phyloP scores from a whole-genome alignment of 2,888 invertebrate species.

The Sycophila texana region DNA sequence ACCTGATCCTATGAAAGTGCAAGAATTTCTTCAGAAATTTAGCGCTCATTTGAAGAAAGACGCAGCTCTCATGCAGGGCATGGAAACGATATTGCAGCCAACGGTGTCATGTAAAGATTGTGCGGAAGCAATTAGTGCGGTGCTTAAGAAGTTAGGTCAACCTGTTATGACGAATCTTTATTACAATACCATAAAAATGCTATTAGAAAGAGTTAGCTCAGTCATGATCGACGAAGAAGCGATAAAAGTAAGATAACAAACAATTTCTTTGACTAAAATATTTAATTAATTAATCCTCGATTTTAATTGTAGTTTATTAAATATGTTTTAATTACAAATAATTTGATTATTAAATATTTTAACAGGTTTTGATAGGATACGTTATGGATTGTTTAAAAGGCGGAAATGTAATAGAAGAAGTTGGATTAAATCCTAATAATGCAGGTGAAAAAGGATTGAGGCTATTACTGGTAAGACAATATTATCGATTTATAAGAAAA shows the following conservation, averaged over 20 bases:
- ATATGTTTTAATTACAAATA: slow-evolving; percentile 27
- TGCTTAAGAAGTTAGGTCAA: slow-evolving; percentile 94
- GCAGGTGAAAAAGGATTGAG: slow-evolving; percentile 94
- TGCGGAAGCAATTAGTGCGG: slow-evolving; percentile 88
- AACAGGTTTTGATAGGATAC: slow-evolving; percentile 78
- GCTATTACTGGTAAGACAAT: slow-evolving; percentile 83
- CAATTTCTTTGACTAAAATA: background rate
- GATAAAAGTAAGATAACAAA: slow-evolving; percentile 79
- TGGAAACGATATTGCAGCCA: slow-evolving; percentile 92
- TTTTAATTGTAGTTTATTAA: no score
- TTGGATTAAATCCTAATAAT: slow-evolving; percentile 87
- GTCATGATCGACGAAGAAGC: slow-evolving; percentile 97
- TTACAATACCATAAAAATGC: slow-evolving; percentile 96
- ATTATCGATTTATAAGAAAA: slow-evolving; percentile 17
- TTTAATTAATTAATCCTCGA: background rate
- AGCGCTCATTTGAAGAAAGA: slow-evolving; percentile 87
- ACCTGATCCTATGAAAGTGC: slow-evolving; percentile 94
- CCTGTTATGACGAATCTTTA: slow-evolving; percentile 96
- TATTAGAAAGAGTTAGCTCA: slow-evolving; percentile 95
- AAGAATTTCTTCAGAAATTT: slow-evolving; percentile 90
- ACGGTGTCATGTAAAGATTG: slow-evolving; percentile 96
- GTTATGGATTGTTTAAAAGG: slow-evolving; percentile 84
- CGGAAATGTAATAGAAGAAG: slow-evolving; percentile 82
- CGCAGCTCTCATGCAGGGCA: slow-evolving; percentile 82
- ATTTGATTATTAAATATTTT: slow-evolving; percentile 44